Percentiles rank a stretch among this genome's conserved stretches.
phyloP scores from a whole-genome alignment of 2,888 invertebrate genomes.

The Stegophylla sp. region DNA sequence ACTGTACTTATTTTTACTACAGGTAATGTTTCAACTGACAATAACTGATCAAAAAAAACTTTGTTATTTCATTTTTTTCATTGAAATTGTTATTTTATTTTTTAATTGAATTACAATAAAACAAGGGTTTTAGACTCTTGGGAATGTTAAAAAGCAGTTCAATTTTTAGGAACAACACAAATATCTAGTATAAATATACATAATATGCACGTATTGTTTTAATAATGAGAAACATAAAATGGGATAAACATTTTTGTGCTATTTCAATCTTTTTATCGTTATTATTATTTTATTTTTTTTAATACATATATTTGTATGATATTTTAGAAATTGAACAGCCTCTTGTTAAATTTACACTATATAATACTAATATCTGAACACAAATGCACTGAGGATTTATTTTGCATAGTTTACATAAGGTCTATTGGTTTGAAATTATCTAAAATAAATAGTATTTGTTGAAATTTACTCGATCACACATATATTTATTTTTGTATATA shows the following conservation, averaged over 20 bases:
- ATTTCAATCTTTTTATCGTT: background rate
- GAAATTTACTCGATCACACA: background rate
- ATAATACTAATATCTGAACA: too few species aligned
- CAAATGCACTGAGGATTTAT: too few species aligned
- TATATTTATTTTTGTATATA: background rate
- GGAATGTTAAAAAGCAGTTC: slow-evolving; percentile 30
- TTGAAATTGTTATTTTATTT: background rate
- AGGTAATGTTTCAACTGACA: background rate
- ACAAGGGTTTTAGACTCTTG: background rate
- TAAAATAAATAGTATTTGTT: background rate
- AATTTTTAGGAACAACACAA: background rate
- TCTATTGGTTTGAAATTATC: background rate
- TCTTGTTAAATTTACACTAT: too few species aligned
- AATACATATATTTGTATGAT: too few species aligned
- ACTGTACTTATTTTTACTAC: background rate
- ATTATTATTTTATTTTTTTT: too few species aligned
- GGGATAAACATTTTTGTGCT: background rate
- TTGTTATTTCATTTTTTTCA: slow-evolving; percentile 16
- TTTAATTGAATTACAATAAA: background rate
- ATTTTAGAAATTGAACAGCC: too few species aligned
- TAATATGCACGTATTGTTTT: background rate
- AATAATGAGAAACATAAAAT: background rate
- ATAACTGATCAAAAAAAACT: background rate
- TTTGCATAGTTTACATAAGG: background rate
- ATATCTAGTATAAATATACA: background rate